Evolutionary conservation across 1,140 invertebrate genomes (phyloP).

Genomic region (Sinella curviseta): DNA sequence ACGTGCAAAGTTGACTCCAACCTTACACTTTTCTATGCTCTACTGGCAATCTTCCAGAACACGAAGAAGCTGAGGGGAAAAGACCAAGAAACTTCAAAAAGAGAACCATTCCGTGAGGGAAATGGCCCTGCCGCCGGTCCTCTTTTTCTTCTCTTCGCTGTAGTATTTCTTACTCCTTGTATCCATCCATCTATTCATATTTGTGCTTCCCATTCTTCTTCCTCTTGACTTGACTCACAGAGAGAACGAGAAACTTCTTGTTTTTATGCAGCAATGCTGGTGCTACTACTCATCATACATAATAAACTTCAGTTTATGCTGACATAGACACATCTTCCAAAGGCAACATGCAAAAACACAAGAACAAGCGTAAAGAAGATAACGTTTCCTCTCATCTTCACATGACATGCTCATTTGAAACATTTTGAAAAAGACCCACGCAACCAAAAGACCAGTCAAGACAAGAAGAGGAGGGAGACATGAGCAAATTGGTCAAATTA

Average conservation of each 20-base stretch:
- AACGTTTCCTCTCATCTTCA: not conserved
- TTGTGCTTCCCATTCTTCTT: not conserved
- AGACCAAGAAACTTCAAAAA: too few species aligned
- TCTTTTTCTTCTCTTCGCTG: too few species aligned
- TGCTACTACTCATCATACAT: too few species aligned
- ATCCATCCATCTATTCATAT: not conserved
- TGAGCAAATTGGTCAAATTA: constrained; percentile 9
- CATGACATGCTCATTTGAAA: constrained; percentile 8
- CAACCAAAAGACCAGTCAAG: too few species aligned
- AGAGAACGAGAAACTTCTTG: too few species aligned
- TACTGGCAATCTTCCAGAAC: not conserved
- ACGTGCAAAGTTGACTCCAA: too few species aligned
- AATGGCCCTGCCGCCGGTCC: not conserved
- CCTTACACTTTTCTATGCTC: too few species aligned
- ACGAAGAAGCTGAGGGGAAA: too few species aligned
- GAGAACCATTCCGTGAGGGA: not conserved
- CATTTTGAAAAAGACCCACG: not conserved
- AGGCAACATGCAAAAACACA: not conserved
- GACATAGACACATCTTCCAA: not conserved
- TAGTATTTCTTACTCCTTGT: too few species aligned
- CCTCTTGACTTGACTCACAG: too few species aligned
- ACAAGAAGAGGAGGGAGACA: not conserved
- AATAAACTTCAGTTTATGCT: constrained; percentile 8
- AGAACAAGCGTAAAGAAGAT: too few species aligned
- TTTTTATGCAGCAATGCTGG: too few species aligned